These are phyloP conservation scores for Epinotia brunnichana DNA, from an alignment of 2,888 invertebrate species.

Conservation along the genomic window DNA sequence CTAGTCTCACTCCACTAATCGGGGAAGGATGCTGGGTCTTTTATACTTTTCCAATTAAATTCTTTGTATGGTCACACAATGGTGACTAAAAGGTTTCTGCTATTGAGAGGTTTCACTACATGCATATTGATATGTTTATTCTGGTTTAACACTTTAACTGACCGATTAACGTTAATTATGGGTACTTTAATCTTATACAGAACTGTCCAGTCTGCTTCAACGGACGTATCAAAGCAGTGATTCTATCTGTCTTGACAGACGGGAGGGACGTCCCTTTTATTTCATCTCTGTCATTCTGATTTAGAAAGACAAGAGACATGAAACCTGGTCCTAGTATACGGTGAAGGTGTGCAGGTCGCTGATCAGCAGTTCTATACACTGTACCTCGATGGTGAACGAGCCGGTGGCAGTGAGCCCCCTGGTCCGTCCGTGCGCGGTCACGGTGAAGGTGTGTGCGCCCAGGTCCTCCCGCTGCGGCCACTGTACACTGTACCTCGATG, in stretches of 20 bases:
- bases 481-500: slow-evolving; percentile 83
- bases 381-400: slow-evolving; percentile 85
- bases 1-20: slow-evolving; percentile 42
- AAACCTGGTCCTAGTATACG: no score
- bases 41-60: slow-evolving; percentile 40
- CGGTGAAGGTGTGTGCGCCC: slow-evolving; percentile 86
- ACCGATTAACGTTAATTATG: background rate
- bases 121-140: background rate
- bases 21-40: slow-evolving; percentile 41
- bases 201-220: background rate
- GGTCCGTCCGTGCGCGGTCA: slow-evolving; percentile 81
- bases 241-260: background rate
- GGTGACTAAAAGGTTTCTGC: slow-evolving; percentile 20
- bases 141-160: background rate
- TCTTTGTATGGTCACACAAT: slow-evolving; percentile 27
- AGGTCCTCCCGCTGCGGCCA: slow-evolving; percentile 87
- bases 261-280: background rate
- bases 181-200: background rate
- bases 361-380: background rate
- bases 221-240: background rate
- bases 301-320: no score
- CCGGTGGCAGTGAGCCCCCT: slow-evolving; percentile 85
- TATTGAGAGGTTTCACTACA: slow-evolving; percentile 9
- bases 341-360: no score
- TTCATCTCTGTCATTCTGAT: no score